Conservation (phyloP, 2,888 invertebrate species). For the Dicranocentrus wangi region DNA sequence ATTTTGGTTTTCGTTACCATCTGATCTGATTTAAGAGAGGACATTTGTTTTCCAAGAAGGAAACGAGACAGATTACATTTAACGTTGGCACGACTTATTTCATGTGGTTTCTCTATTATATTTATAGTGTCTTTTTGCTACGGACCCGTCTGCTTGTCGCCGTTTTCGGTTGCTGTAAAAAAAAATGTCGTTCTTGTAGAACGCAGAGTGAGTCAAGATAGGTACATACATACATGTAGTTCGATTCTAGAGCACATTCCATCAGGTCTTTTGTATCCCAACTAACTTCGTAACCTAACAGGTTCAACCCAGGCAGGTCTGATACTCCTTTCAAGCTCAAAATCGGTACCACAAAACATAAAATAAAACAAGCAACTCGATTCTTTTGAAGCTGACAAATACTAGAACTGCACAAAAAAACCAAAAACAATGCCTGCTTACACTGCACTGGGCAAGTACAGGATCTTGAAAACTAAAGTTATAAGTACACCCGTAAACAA, state of each 20-base stretch:
- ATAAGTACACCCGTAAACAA: too few relatives aligned
- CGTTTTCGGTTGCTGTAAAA: background rate
- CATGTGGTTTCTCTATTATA: constrained; percentile 16
- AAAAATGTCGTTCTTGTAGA: constrained; percentile 2
- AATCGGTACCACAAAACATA: constrained; percentile 9
- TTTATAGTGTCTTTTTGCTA: constrained; percentile 19
- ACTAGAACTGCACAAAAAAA: background rate
- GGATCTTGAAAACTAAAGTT: too few relatives aligned
- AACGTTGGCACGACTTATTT: background rate
- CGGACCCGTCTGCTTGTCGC: constrained; percentile 48
- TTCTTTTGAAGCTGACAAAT: background rate
- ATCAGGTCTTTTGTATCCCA: constrained; percentile 25
- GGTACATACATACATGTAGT: background rate
- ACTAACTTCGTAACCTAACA: too few relatives aligned
- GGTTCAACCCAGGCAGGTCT: constrained; percentile 27
- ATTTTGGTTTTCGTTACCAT: background rate
- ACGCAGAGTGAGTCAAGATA: background rate
- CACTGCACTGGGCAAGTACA: too few relatives aligned
- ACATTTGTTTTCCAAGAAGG: constrained; percentile 7
- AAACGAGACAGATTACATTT: background rate
- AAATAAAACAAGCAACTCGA: background rate
- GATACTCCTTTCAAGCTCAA: background rate
- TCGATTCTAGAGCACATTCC: constrained; percentile 13
- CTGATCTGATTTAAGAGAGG: constrained; percentile 1
- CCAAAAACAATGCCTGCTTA: background rate